These are phyloP conservation scores for Synanthedon andrenaeformis DNA, from an alignment of 2,888 invertebrate genomes.

Conservation along the genomic window DNA sequence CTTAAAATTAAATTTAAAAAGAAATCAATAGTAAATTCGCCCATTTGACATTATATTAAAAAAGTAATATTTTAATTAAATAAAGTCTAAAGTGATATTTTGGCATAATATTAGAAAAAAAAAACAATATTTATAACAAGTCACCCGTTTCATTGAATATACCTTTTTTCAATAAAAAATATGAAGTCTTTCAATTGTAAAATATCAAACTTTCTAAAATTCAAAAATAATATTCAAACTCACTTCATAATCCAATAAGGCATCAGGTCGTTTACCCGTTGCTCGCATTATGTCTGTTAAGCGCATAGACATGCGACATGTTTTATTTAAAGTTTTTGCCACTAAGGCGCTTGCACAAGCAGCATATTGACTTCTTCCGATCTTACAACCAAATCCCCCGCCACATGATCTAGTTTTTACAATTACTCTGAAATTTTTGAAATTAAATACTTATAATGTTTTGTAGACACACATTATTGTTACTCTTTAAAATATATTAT, in stretches of 20 bases:
- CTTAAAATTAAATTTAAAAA: slow-evolving; percentile 2
- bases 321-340: slow-evolving; percentile 20
- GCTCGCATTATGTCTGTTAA: slow-evolving; percentile 26
- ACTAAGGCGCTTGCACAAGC: slow-evolving; percentile 26
- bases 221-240: not conserved
- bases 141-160: too few relatives aligned
- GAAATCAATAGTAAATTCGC: too few relatives aligned
- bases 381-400: slow-evolving; percentile 30
- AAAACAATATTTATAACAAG: too few relatives aligned
- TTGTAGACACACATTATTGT: not conserved
- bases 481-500: not conserved
- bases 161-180: too few relatives aligned
- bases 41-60: too few relatives aligned
- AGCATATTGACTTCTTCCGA: slow-evolving; percentile 18
- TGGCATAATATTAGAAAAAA: too few relatives aligned
- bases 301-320: slow-evolving; percentile 29
- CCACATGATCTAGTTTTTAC: slow-evolving; percentile 26
- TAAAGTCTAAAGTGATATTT: too few relatives aligned
- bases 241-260: slow-evolving; percentile 28
- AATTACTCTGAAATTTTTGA: slow-evolving; percentile 17
- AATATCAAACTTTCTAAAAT: too few relatives aligned
- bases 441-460: too few relatives aligned
- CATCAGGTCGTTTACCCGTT: slow-evolving; percentile 28
- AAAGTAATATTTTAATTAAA: too few relatives aligned
- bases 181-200: too few relatives aligned